Evolutionary conservation across 2,113 vertebrate genomes (phyloP).

Genomic region (Pungitius pungitius): DNA sequence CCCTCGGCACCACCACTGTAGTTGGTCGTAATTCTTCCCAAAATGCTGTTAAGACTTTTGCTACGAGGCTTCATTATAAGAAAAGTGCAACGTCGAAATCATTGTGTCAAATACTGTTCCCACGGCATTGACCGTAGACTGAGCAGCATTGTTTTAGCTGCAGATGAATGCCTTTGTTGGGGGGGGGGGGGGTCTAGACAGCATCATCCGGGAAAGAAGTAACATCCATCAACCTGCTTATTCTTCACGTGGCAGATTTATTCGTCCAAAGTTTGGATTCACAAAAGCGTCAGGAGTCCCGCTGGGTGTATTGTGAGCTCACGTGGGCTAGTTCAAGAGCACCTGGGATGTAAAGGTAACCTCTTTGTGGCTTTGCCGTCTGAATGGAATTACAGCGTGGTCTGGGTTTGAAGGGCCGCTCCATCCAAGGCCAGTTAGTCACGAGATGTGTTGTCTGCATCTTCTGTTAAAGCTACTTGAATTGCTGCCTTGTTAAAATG

Average conservation of each 20-base stretch:
- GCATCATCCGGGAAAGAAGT: slow-evolving; percentile 48
- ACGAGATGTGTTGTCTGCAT: background rate
- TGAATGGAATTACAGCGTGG: background rate
- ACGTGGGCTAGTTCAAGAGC: slow-evolving; percentile 7
- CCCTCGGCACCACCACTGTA: no score
- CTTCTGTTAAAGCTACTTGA: background rate
- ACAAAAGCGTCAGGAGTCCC: slow-evolving; percentile 18
- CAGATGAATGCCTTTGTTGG: slow-evolving; percentile 60
- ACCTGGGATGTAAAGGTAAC: background rate
- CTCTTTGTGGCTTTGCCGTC: slow-evolving; percentile 7
- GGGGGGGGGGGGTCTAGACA: slow-evolving; percentile 37
- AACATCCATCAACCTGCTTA: slow-evolving; percentile 56
- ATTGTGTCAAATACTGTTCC: slow-evolving; percentile 48
- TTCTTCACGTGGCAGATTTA: slow-evolving; percentile 66
- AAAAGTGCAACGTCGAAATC: slow-evolving; percentile 4
- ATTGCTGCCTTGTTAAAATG: slow-evolving; percentile 6
- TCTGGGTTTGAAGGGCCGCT: background rate
- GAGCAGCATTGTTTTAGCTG: slow-evolving; percentile 48
- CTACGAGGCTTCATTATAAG: background rate
- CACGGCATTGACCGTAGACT: slow-evolving; percentile 52
- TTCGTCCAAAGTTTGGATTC: slow-evolving; percentile 53
- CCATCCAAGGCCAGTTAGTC: background rate
- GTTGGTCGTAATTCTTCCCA: no score
- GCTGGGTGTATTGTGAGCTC: background rate
- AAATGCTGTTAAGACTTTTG: no score